These are phyloP conservation scores for Calephelis nemesis DNA, from an alignment of 1,140 invertebrate genomes.

Conservation along the genomic window DNA sequence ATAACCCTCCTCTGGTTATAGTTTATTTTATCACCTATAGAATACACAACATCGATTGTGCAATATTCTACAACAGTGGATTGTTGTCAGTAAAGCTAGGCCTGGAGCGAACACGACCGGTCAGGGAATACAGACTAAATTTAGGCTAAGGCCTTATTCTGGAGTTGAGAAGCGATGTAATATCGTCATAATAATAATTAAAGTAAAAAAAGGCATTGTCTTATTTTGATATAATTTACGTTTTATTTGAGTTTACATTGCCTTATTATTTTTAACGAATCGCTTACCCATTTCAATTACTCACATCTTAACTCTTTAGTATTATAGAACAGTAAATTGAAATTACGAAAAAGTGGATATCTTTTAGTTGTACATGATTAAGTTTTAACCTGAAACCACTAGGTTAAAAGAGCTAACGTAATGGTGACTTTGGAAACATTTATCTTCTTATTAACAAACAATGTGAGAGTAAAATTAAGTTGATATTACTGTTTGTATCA, in stretches of 20 bases:
- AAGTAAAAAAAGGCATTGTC: background rate
- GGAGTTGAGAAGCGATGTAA: background rate
- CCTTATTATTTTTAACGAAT: too few relatives aligned
- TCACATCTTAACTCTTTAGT: too few relatives aligned
- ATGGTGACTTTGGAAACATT: too few relatives aligned
- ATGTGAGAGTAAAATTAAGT: too few relatives aligned
- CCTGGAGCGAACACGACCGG: slow-evolving; percentile 11
- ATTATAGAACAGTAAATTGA: too few relatives aligned
- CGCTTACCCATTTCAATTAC: too few relatives aligned
- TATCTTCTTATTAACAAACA: too few relatives aligned
- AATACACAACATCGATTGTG: slow-evolving; percentile 9
- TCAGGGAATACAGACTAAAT: slow-evolving; percentile 10
- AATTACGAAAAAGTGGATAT: too few relatives aligned
- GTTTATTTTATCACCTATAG: background rate
- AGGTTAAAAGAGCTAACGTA: too few relatives aligned
- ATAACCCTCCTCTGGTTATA: background rate
- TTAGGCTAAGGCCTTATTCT: slow-evolving; percentile 4
- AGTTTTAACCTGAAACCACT: too few relatives aligned
- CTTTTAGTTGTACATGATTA: too few relatives aligned
- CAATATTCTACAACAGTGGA: slow-evolving; percentile 12
- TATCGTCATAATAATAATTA: background rate
- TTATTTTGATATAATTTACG: background rate
- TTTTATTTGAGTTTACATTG: background rate
- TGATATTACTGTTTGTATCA: too few relatives aligned
- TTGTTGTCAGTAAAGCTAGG: slow-evolving; percentile 3